Evolutionary conservation across 2,888 invertebrate species (phyloP).

Genomic region (Drosophila borborema): DNA sequence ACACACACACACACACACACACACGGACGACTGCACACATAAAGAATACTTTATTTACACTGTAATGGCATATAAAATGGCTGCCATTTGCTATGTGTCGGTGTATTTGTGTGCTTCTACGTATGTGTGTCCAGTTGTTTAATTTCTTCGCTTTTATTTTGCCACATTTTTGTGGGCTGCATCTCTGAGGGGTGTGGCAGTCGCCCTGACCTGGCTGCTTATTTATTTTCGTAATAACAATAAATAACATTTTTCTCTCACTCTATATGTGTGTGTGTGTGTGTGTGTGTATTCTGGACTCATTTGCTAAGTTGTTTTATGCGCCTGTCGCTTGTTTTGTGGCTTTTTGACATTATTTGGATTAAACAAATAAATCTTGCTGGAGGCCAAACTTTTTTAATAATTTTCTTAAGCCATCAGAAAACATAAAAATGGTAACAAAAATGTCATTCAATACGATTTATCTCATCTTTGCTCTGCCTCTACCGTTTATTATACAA

Average conservation of each 20-base stretch:
- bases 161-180: constrained; percentile 67
- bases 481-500: constrained; percentile 1
- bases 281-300: constrained; percentile 43
- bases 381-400: constrained; percentile 53
- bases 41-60: constrained; percentile 78
- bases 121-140: constrained; percentile 66
- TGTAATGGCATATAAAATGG: constrained; percentile 79
- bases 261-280: constrained; percentile 15
- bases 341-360: constrained; percentile 80
- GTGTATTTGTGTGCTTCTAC: constrained; percentile 26
- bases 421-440: constrained; percentile 1
- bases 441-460: constrained; percentile 1
- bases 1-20: constrained; percentile 29
- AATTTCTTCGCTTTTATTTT: constrained; percentile 77
- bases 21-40: constrained; percentile 35
- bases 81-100: constrained; percentile 44
- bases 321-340: constrained; percentile 79
- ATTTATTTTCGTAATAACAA: constrained; percentile 81
- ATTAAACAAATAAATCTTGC: constrained; percentile 76
- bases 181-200: constrained; percentile 44
- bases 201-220: constrained; percentile 60
- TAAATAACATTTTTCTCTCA: constrained; percentile 77
- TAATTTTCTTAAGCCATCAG: constrained; percentile 8
- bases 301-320: constrained; percentile 78
- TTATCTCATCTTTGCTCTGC: not conserved